Conservation (phyloP, 2,888 invertebrate species). For the Nudaria mundana region DNA sequence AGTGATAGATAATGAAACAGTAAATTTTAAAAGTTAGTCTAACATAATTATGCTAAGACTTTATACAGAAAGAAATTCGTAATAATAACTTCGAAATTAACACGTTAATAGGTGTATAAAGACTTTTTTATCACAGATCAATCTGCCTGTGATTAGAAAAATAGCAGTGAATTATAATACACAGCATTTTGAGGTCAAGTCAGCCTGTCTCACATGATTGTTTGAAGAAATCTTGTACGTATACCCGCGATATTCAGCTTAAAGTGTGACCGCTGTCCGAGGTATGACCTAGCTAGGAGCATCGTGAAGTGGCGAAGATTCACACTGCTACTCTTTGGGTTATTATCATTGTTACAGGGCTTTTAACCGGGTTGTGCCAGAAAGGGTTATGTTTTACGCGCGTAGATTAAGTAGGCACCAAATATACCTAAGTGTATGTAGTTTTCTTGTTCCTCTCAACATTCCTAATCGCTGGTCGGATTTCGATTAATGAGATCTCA, state of each 20-base stretch:
- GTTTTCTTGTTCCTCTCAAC: too few relatives aligned
- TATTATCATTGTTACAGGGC: too few relatives aligned
- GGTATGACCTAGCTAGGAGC: conserved; percentile 34
- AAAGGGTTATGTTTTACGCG: too few relatives aligned
- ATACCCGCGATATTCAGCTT: conserved; percentile 30
- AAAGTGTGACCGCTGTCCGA: conserved; percentile 29
- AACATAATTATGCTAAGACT: conserved; percentile 2
- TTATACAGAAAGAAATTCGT: conserved; percentile 4
- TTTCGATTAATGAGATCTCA: too few relatives aligned
- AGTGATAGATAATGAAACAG: too few relatives aligned
- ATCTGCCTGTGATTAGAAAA: conserved; percentile 13
- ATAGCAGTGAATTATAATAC: conserved; percentile 15
- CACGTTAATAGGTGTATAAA: conserved; percentile 11
- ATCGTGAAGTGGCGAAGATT: conserved; percentile 57
- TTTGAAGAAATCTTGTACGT: conserved; percentile 12
- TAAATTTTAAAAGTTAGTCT: too few relatives aligned
- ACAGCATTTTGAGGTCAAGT: conserved; percentile 22
- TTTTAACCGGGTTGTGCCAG: too few relatives aligned
- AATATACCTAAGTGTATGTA: too few relatives aligned
- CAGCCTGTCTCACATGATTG: conserved; percentile 16
- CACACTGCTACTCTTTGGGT: too few relatives aligned
- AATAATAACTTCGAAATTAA: conserved; percentile 6
- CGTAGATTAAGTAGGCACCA: too few relatives aligned
- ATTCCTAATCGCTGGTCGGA: too few relatives aligned
- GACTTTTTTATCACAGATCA: conserved; percentile 6